These are phyloP conservation scores for Zaprionus bogoriensis DNA, from an alignment of 2,888 invertebrate species.

Conservation along the genomic window DNA sequence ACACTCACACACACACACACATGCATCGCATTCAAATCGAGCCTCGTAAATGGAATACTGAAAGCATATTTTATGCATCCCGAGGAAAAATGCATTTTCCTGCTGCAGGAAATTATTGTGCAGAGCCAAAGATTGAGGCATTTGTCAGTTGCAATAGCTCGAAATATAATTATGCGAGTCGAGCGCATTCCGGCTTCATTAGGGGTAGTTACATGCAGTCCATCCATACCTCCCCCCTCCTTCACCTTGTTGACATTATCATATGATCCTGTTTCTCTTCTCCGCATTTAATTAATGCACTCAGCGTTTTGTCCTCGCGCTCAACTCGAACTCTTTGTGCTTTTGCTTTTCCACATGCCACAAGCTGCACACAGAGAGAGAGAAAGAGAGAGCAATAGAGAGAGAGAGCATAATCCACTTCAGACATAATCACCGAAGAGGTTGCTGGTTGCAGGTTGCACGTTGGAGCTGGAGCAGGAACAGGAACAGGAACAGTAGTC, in stretches of 20 bases:
- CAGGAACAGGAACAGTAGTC: too few relatives aligned
- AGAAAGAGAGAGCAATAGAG: too few relatives aligned
- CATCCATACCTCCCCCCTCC: too few relatives aligned
- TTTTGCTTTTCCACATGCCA: slow-evolving; percentile 19
- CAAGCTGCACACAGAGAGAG: slow-evolving; percentile 11
- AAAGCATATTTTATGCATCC: slow-evolving; percentile 33
- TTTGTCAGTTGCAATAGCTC: background rate
- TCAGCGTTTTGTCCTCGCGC: slow-evolving; percentile 40
- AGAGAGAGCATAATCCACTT: slow-evolving; percentile 50
- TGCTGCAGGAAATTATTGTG: background rate
- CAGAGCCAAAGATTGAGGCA: slow-evolving; percentile 1
- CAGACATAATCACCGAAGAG: slow-evolving; percentile 59
- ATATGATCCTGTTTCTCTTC: slow-evolving; percentile 1
- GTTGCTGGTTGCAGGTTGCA: background rate
- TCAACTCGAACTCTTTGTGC: slow-evolving; percentile 44
- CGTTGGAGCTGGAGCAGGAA: background rate
- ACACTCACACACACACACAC: background rate
- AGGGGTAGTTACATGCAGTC: background rate
- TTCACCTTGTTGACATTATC: too few relatives aligned
- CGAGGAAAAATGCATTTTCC: slow-evolving; percentile 12
- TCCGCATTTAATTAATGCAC: slow-evolving; percentile 64
- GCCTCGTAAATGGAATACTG: slow-evolving; percentile 16
- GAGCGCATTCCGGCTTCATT: slow-evolving; percentile 7
- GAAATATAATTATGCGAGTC: background rate
- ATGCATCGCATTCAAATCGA: slow-evolving; percentile 12